Base-by-base conservation (phyloP, 2,888 invertebrate species). In the Pardosa pseudoannulata region DNA sequence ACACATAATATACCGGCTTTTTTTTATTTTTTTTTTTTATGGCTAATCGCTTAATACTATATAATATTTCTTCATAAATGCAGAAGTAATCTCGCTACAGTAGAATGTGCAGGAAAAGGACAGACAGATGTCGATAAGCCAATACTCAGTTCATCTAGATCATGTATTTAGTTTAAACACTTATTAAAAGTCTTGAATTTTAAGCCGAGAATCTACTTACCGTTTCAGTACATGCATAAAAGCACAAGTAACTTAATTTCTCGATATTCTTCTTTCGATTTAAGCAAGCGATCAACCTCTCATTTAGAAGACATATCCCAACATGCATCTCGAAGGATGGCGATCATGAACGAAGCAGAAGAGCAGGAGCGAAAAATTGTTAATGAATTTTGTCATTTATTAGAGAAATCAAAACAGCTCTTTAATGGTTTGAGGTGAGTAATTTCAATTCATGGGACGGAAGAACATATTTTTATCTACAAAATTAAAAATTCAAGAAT, bases 381-480 rank as follows among this genome's bases (percentile, higher is more conserved):
- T 89, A 94, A 96, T 92, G 98, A 98, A 93, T 98, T 98, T 93
- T 97, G 97, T 92, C 97, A 98, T 93, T 94, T 98, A 90, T 94
- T 98, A 89, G 98, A 98, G 92, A 98, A 98, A 93, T 97, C 98
- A 41, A 98, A 98, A 93, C 98, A 98, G 92, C 94, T 98, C 88
- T 98, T 98, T 93, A 98, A 98, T 93, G 98, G 98, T 89, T 93
- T 98, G 90, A 94, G 97, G 97, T 96, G 92, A 91, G 79, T 36
- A 5, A 36, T 36, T 36, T 7, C 36, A 7, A 7, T 36, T 9
- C 9, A 7, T 71, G 16, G 19, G 5, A 19, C 3, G 50, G 19
- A n/a, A n/a, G n/a, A n/a, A n/a, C n/a, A n/a, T n/a, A n/a, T n/a
- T n/a, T n/a, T n/a, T n/a, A n/a, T n/a, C n/a, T n/a, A n/a, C n/a